phyloP scores from a whole-genome alignment of 37 sponge, comb jelly and placozoan species.

The Lycopodina hypogea region DNA sequence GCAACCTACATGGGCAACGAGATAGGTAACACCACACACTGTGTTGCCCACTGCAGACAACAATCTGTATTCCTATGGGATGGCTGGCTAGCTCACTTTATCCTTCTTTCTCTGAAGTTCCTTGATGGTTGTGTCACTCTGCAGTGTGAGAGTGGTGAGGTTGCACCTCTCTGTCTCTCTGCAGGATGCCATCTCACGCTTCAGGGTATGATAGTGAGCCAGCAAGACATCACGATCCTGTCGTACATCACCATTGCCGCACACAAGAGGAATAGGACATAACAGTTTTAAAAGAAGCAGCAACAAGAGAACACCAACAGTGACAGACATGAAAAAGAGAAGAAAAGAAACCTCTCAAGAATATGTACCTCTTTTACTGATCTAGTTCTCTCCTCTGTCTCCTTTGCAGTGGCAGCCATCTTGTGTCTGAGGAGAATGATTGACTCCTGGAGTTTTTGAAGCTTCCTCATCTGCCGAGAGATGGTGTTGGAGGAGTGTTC shows the following conservation, averaged over 20 bases:
- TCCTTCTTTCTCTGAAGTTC: conserved; percentile 58
- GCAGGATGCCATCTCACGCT: conserved; percentile 81
- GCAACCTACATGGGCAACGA: conserved; percentile 56
- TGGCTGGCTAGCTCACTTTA: conserved; percentile 15
- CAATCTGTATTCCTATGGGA: not conserved
- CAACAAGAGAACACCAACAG: not conserved
- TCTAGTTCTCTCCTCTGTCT: conserved; percentile 61
- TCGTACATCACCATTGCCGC: no score
- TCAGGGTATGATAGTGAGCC: conserved; percentile 76
- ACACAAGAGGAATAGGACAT: no score
- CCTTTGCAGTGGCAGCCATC: conserved; percentile 75
- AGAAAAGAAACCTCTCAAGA: not conserved
- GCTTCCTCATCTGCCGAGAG: conserved; percentile 85
- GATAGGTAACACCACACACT: not conserved
- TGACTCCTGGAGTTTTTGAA: conserved; percentile 69
- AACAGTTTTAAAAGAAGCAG: no score
- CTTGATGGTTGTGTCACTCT: conserved; percentile 80
- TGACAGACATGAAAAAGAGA: not conserved
- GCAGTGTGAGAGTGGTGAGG: conserved; percentile 87
- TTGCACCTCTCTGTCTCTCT: conserved; percentile 81
- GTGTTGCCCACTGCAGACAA: not conserved
- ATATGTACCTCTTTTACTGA: conserved; percentile 55
- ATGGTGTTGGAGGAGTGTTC: conserved; percentile 77
- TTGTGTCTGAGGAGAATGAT: conserved; percentile 67
- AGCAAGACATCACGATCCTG: conserved; percentile 79